Percentiles rank a stretch among this genome's conserved stretches.
Evolutionary conservation across 1,140 invertebrate species (phyloP).

Genomic region (Bombus confusus): DNA sequence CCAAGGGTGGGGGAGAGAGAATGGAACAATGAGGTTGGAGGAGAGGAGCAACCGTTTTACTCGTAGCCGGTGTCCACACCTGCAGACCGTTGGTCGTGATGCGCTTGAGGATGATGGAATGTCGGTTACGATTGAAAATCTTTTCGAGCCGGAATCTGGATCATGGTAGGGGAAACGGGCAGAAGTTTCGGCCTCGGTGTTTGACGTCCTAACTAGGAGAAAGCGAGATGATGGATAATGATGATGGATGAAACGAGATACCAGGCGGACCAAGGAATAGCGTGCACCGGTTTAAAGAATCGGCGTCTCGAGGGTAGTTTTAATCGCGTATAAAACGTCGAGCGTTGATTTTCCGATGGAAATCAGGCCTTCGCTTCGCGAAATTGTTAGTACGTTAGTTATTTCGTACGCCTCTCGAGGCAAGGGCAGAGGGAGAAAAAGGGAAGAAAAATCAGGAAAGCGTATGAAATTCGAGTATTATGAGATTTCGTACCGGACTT

Average conservation of each 20-base stretch:
- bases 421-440: not conserved
- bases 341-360: not conserved
- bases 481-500: not conserved
- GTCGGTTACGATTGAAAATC: constrained; percentile 41
- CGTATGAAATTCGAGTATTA: not conserved
- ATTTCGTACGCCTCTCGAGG: not conserved
- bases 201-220: constrained; percentile 8
- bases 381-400: not conserved
- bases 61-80: constrained; percentile 64
- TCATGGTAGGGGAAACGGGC: not conserved
- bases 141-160: not conserved
- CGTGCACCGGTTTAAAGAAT: not conserved
- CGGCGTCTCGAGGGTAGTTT: not conserved
- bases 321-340: not conserved
- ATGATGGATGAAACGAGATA: constrained; percentile 24
- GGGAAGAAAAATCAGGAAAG: not conserved
- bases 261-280: not conserved
- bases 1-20: not conserved
- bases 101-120: constrained; percentile 38
- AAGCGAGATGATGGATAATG: constrained; percentile 21
- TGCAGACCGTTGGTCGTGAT: constrained; percentile 40
- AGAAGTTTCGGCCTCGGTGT: not conserved
- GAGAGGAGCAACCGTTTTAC: constrained; percentile 54
- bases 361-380: too few relatives aligned
- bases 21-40: constrained; percentile 48